Base-by-base conservation (phyloP, 2,797 vertebrate species). In the Pipistrellus nathusii region DNA sequence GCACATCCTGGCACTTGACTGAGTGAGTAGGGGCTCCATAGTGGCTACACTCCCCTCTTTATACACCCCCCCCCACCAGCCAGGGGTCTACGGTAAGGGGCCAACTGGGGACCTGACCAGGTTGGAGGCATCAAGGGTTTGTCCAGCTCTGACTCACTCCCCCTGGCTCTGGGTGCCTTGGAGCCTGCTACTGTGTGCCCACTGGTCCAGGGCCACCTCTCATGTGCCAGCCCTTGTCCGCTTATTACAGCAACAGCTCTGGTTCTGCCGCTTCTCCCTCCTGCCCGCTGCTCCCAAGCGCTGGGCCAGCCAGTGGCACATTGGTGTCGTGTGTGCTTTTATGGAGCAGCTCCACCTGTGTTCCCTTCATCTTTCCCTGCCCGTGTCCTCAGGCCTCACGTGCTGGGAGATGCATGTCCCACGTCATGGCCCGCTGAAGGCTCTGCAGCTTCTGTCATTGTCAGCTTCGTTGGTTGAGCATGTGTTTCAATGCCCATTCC, bases 341-440 rank as follows among this genome's bases (percentile, higher is more conserved):
- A 8, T 5, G 9, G 32, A 73, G 8, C 3, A 44, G 23, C 25
- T 38, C 18, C 12, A 17, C 30, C 12, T 9, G 1, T 20, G 71
- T 38, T 6, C 9, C 25, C 13, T 21, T 23, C 3, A 3, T 21
- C 5, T 3, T 48, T 41, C 68, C 23, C 6, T 3, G 32, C 55
- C 18, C 30, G 0, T 13, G n/a, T 66, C 51, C 13, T 25, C 11
- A 0, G 12, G 7, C 0, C 1, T 55, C 38, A 15, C 0, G 0
- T 3, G 35, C 68, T 35, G 68, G 25, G 7, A 48, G 69, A 46
- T 9, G 13, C 32, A 20, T 23, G 9, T 8, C 25, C 41, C 0
- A 18, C 1, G 2, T 41, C 30, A 3, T 3, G 35, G 46, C n/a
- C 38, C 4, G 0, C 21, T 21, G 51, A 3, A 13, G 13, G 44